Conservation (phyloP, 2,797 vertebrate genomes). For the Uromys caudimaculatus region DNA sequence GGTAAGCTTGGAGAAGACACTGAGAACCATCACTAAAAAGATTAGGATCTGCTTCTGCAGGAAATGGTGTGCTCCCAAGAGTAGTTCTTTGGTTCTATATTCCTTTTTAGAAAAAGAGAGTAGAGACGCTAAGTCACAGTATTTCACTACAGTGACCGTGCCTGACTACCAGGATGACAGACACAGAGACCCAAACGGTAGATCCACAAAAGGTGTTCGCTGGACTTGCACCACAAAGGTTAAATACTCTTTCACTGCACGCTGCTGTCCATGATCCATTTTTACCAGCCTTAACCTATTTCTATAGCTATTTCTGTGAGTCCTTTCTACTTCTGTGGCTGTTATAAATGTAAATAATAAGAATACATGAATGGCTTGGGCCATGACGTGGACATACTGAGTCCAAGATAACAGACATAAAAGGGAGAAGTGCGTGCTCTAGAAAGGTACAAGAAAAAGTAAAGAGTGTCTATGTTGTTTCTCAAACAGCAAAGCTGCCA, state of each 20-base stretch:
- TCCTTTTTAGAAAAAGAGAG: neutral
- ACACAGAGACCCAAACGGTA: conserved; percentile 52
- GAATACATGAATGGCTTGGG: neutral
- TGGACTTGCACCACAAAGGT: neutral
- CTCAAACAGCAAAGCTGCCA: neutral
- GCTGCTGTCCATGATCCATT: neutral
- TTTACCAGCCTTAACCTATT: neutral
- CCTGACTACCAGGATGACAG: conserved; percentile 63
- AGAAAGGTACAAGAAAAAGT: neutral
- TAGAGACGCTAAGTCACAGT: conserved; percentile 46
- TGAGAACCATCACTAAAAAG: conserved; percentile 55
- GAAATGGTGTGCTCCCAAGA: conserved; percentile 56
- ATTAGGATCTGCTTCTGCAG: conserved; percentile 68
- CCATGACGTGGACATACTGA: neutral
- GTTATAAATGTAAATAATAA: neutral
- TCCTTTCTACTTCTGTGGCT: neutral
- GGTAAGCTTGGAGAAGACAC: conserved; percentile 77
- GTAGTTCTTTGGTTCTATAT: neutral
- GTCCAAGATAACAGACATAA: neutral
- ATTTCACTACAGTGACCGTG: conserved; percentile 55
- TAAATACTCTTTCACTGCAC: neutral
- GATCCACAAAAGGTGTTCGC: neutral
- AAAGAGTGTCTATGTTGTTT: neutral
- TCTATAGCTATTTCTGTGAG: neutral
- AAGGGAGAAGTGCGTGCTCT: neutral